phyloP scores from a whole-genome alignment of 2,797 vertebrate genomes.

The Typhlichthys subterraneus region DNA sequence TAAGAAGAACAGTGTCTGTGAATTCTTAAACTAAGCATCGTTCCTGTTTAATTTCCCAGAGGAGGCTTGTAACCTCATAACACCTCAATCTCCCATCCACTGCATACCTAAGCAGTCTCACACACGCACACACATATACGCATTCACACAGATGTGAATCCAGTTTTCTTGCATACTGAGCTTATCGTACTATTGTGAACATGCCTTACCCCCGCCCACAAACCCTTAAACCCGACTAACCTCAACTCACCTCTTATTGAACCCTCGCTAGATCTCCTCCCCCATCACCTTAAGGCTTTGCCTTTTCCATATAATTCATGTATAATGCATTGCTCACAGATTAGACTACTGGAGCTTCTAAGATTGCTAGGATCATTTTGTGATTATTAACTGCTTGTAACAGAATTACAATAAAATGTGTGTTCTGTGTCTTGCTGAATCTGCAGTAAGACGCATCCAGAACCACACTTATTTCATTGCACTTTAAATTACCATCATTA shows the following conservation, averaged over 20 bases:
- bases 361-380: no score
- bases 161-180: not conserved
- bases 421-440: not conserved
- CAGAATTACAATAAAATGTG: no score
- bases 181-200: not conserved
- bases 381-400: no score
- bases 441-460: no score
- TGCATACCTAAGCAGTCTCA: constrained; percentile 15
- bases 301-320: constrained; percentile 11
- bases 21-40: constrained; percentile 16
- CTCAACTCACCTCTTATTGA: constrained; percentile 55
- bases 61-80: constrained; percentile 11
- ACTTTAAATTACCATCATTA: no score
- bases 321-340: constrained; percentile 46
- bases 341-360: no score
- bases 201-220: not conserved
- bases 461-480: no score
- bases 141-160: not conserved
- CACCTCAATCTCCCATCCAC: constrained; percentile 2
- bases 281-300: constrained; percentile 40
- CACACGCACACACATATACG: not conserved
- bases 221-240: constrained; percentile 9
- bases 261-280: constrained; percentile 54
- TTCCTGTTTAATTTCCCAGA: constrained; percentile 15
- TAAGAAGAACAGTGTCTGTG: constrained; percentile 11